phyloP scores from a whole-genome alignment of 2,113 vertebrate species.

The Rhombomys opimus region DNA sequence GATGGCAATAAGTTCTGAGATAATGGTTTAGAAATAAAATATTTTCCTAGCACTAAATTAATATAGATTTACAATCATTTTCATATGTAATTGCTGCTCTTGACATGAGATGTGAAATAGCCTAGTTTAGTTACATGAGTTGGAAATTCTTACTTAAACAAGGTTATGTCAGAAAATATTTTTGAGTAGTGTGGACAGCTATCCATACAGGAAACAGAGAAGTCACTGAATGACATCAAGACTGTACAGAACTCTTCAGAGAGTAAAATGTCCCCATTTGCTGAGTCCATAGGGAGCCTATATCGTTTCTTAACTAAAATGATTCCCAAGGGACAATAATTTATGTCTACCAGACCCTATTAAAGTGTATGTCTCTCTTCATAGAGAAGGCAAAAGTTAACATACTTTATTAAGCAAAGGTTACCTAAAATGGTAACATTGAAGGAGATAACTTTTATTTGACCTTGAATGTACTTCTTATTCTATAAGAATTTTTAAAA shows the following conservation, averaged over 20 bases:
- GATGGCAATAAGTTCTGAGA: conserved; percentile 60
- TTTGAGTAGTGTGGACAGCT: conserved; percentile 16
- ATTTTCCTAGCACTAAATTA: conserved; percentile 55
- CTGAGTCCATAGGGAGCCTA: conserved; percentile 40
- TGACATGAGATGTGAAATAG: conserved; percentile 31
- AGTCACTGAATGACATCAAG: conserved; percentile 39
- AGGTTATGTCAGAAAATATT: background rate
- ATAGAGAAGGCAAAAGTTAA: conserved; percentile 18
- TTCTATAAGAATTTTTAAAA: conserved; percentile 87
- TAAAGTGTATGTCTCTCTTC: conserved; percentile 37
- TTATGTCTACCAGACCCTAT: conserved; percentile 54
- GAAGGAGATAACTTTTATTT: conserved; percentile 87
- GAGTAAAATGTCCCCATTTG: conserved; percentile 59
- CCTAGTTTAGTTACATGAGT: conserved; percentile 27
- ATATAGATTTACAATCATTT: conserved; percentile 41
- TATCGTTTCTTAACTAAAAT: conserved; percentile 65
- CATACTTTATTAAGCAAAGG: conserved; percentile 65
- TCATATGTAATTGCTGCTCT: conserved; percentile 52
- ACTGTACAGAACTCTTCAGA: conserved; percentile 47
- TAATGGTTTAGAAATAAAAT: conserved; percentile 45
- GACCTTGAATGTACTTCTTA: conserved; percentile 90
- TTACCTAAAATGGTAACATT: conserved; percentile 61
- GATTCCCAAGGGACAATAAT: conserved; percentile 66
- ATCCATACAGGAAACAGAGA: conserved; percentile 36
- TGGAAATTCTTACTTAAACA: conserved; percentile 39